Percentiles rank a stretch among this genome's conserved stretches.
These are phyloP conservation scores for Calvadosia cruxmelitensis DNA, from an alignment of 30 jellyfish, hydroid and myxozoan genomes.

Conservation along the genomic window DNA sequence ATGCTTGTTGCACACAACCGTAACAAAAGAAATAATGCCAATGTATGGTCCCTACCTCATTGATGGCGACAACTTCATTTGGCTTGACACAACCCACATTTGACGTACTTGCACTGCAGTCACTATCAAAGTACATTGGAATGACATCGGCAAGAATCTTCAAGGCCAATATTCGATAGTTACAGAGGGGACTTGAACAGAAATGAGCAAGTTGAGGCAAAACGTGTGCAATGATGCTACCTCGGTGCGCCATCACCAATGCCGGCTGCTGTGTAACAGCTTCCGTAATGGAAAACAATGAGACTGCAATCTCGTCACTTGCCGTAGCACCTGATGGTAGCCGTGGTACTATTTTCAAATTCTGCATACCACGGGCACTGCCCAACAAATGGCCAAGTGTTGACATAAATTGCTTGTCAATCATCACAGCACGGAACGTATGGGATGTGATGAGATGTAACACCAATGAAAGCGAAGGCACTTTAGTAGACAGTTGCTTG, in stretches of 20 bases:
- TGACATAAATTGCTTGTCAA: conserved; percentile 29
- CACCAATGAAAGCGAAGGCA: conserved; percentile 44
- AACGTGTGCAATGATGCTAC: conserved; percentile 12
- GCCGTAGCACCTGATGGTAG: background rate
- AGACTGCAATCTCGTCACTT: conserved; percentile 35
- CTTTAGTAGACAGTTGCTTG: conserved; percentile 47
- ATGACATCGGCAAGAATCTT: conserved; percentile 59
- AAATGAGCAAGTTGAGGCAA: conserved; percentile 62
- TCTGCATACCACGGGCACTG: background rate
- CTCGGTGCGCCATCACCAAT: conserved; percentile 38
- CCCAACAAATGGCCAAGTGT: conserved; percentile 33
- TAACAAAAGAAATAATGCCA: too few relatives aligned
- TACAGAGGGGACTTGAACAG: conserved; percentile 42
- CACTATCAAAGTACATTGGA: conserved; percentile 46
- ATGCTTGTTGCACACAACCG: too few relatives aligned
- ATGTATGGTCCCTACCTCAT: too few relatives aligned
- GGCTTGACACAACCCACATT: too few relatives aligned
- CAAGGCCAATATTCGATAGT: conserved; percentile 49
- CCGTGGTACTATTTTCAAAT: background rate
- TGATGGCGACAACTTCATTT: too few relatives aligned
- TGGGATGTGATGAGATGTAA: conserved; percentile 74
- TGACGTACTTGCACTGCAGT: too few relatives aligned
- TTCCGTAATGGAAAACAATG: conserved; percentile 66
- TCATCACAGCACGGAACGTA: conserved; percentile 58
- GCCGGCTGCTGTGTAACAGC: conserved; percentile 85